Conservation (phyloP, 2,888 invertebrate species). For the Amiota communis region DNA sequence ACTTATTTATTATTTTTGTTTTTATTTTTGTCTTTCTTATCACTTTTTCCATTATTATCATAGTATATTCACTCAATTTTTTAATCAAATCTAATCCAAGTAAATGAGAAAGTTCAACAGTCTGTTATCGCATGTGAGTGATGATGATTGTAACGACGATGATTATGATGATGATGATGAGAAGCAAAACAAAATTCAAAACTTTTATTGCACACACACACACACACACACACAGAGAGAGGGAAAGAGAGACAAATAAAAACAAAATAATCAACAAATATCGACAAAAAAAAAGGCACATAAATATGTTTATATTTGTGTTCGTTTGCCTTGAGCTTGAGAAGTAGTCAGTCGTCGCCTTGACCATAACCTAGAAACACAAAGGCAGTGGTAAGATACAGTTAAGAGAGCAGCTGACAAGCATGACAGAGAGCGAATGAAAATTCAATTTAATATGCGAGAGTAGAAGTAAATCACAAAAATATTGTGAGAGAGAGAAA, state of each 20-base stretch:
- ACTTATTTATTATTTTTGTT: neutral
- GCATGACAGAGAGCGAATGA: neutral
- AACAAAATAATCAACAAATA: neutral
- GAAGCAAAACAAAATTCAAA: neutral
- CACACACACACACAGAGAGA: neutral
- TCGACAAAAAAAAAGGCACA: too few species aligned
- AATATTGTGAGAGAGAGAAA: neutral
- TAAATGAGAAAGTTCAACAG: slow-evolving; percentile 14
- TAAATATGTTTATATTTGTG: too few species aligned
- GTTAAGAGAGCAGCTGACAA: neutral
- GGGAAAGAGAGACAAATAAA: neutral
- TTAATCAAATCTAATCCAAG: neutral
- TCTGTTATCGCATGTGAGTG: slow-evolving; percentile 7
- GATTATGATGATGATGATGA: neutral
- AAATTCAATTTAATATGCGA: neutral
- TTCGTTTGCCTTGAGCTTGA: too few species aligned
- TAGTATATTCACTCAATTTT: neutral
- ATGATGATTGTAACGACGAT: neutral
- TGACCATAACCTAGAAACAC: slow-evolving; percentile 22
- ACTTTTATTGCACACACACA: neutral
- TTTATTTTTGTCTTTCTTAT: neutral
- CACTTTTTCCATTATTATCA: neutral
- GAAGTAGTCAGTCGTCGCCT: neutral
- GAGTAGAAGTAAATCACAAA: too few species aligned
- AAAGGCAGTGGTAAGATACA: neutral